Conservation (phyloP, 2,113 vertebrate genomes). For the Coracopsis vasa region DNA sequence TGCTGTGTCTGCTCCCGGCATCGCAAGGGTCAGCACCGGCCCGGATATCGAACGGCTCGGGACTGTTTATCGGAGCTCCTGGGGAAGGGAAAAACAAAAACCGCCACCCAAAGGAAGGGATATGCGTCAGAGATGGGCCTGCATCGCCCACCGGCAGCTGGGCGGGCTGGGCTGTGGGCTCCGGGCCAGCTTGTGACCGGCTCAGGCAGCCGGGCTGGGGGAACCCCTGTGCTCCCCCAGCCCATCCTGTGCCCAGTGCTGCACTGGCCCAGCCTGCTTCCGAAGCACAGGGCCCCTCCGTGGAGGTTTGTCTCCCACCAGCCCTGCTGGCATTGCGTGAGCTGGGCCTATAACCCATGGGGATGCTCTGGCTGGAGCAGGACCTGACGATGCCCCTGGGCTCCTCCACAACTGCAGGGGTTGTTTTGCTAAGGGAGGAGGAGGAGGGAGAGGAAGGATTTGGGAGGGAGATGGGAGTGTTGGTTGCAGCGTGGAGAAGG, state of each 20-base stretch:
- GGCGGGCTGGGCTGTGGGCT: background rate
- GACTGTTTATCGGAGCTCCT: constrained; percentile 59
- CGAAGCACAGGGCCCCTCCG: fast-evolving
- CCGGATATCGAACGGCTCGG: constrained; percentile 1
- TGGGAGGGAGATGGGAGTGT: background rate
- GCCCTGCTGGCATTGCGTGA: fast-evolving
- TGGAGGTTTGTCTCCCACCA: background rate
- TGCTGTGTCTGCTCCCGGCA: background rate
- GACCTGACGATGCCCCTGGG: background rate
- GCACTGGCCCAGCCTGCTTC: background rate
- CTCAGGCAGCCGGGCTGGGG: background rate
- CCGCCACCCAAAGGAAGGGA: constrained; percentile 55
- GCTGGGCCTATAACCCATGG: fast-evolving
- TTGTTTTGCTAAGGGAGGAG: background rate
- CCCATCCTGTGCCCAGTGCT: fast-evolving
- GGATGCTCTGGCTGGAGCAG: background rate
- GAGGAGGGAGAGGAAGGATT: background rate
- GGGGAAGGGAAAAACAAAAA: constrained; percentile 63
- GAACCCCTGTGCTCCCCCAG: fast-evolving
- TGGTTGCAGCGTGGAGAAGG: background rate
- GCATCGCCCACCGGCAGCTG: background rate
- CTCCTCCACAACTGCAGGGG: background rate
- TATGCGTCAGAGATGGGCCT: constrained; percentile 60
- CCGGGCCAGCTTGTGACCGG: background rate
- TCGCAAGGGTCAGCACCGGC: constrained; percentile 41